Evolutionary conservation across 2,113 vertebrate species (phyloP), one percentile per base, ranked within the genome.

Genomic region (Corythornis vintsioides): DNA sequence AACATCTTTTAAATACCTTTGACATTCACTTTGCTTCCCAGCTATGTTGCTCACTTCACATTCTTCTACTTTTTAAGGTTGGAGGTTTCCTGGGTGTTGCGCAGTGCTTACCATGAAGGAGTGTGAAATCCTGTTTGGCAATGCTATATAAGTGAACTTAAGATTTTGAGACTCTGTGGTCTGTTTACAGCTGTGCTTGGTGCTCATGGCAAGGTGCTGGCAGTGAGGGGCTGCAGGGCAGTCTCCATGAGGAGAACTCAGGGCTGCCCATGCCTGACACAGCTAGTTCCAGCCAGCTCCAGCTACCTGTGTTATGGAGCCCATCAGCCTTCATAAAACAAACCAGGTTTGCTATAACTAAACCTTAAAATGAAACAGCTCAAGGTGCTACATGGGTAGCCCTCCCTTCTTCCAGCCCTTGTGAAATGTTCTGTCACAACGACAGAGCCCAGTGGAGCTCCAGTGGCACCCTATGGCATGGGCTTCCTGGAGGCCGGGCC

Each of bases 401-500:
- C 26, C 7, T 42, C 45, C 29, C 10, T 40, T 63, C 42, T 38
- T 8, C 21, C 43, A 25, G 57, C 7, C n/a, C 35, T 63, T 21
- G 14, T 20, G 64, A 42, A 56, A 59, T 21, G 15, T 52, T 29
- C 38, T 40, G 8, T 60, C 52, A 28, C 10, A 22, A 22, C 33
- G 11, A 31, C 19, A 47, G 38, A 14, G 26, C 31, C 35, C 60
- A 18, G 25, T 1, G 10, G 59, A 20, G 42, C 29, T 50, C 31
- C 25, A 18, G 35, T 3, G 0, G 20, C 6, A 13, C n/a, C 18
- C 2, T 7, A 40, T 24, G 15, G 66, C 38, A 35, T 31, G 6
- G 69, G 11, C 7, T 24, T 8, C 45, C 43, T 3, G 0, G 13
- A 43, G 24, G 29, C 35, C 8, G 1, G 6, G 55, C 14, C 7